These are phyloP conservation scores for Smittia aterrima DNA, from an alignment of 2,888 invertebrate genomes.

Conservation along the genomic window DNA sequence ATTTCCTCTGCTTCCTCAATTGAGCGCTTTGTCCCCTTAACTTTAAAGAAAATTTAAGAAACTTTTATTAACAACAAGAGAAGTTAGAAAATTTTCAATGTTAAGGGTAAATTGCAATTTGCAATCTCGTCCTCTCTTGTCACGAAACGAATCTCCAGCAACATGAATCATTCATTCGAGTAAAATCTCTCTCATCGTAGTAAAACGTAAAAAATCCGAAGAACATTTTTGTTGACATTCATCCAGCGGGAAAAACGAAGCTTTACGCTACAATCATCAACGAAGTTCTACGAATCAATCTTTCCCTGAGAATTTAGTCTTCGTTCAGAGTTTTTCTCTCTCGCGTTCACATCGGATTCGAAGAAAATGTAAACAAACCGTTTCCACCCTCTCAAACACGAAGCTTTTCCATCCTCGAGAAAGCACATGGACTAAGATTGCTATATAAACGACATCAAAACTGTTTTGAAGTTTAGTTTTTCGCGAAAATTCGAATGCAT, in stretches of 20 bases:
- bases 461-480: conserved; percentile 36
- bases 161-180: background rate
- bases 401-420: conserved; percentile 16
- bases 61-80: too few relatives aligned
- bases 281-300: too few relatives aligned
- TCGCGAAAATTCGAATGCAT: conserved; percentile 13
- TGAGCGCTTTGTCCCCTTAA: too few relatives aligned
- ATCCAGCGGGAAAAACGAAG: conserved; percentile 34
- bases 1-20: too few relatives aligned
- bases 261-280: background rate
- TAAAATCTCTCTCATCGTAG: conserved; percentile 18
- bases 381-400: conserved; percentile 30
- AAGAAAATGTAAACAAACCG: conserved; percentile 37
- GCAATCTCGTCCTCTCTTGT: too few relatives aligned
- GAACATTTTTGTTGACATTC: conserved; percentile 8
- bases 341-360: background rate
- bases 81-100: too few relatives aligned
- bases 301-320: background rate
- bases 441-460: conserved; percentile 39
- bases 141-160: background rate
- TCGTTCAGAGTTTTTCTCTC: conserved; percentile 1
- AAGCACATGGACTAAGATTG: conserved; percentile 32
- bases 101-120: background rate
- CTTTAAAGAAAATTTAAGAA: too few relatives aligned
- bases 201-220: conserved; percentile 32